These are phyloP conservation scores for Eulemur rufifrons DNA, from an alignment of 2,113 vertebrate species.

Conservation along the genomic window DNA sequence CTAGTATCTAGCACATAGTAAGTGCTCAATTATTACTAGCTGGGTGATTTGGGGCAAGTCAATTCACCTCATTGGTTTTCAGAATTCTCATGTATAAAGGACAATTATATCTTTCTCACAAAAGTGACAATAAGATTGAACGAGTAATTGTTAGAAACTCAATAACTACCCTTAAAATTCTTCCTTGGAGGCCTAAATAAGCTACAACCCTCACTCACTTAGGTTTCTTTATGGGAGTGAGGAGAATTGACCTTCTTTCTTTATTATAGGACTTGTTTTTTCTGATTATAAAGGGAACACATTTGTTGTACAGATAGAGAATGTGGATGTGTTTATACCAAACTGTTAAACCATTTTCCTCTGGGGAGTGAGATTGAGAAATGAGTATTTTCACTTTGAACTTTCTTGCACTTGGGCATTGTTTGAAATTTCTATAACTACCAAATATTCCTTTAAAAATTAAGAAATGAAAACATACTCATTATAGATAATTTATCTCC, in stretches of 20 bases:
- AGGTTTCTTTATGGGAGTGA: not conserved
- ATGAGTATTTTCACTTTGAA: not conserved
- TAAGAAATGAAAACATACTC: not conserved
- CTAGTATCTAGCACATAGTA: not conserved
- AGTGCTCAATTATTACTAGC: not conserved
- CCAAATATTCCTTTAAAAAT: not conserved
- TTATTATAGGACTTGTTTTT: not conserved
- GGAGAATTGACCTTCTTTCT: not conserved
- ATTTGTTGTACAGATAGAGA: not conserved
- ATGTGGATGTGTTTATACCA: not conserved
- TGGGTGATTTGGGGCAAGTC: not conserved
- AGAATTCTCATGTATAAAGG: not conserved
- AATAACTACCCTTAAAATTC: not conserved
- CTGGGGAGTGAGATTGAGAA: not conserved
- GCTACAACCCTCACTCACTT: not conserved
- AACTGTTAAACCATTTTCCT: not conserved
- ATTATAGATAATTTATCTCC: not conserved
- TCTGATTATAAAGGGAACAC: not conserved
- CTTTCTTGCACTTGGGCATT: not conserved
- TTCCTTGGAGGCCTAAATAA: not conserved
- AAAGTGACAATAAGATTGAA: not conserved
- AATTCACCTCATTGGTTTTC: not conserved
- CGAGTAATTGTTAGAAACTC: not conserved
- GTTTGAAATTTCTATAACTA: constrained; percentile 1
- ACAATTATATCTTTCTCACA: not conserved